phyloP scores from a whole-genome alignment of 2,797 vertebrate genomes.

The Coendou prehensilis region DNA sequence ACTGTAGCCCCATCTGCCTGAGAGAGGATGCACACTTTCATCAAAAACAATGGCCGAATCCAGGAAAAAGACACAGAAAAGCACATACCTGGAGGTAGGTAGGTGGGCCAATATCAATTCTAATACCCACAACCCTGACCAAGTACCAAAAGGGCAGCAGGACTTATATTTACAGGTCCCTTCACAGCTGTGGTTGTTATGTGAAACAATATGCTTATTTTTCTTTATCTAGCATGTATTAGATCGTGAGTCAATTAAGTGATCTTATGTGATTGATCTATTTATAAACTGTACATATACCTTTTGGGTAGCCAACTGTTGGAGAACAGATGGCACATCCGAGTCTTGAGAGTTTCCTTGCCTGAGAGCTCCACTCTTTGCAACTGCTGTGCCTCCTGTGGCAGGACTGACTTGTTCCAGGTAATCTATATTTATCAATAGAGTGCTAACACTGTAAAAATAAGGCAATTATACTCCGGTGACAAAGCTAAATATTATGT shows the following conservation, averaged over 20 bases:
- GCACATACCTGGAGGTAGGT: neutral
- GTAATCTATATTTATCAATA: slow-evolving; percentile 86
- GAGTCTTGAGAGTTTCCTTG: slow-evolving; percentile 62
- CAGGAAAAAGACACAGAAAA: neutral
- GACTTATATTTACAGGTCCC: neutral
- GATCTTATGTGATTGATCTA: neutral
- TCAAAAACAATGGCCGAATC: neutral
- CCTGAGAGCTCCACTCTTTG: slow-evolving; percentile 28
- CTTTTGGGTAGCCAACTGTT: neutral
- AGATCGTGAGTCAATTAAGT: slow-evolving; percentile 4
- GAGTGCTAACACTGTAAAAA: slow-evolving; percentile 84
- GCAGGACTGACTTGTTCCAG: slow-evolving; percentile 79
- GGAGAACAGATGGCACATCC: slow-evolving; percentile 44
- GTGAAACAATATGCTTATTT: slow-evolving; percentile 4
- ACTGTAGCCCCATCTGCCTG: neutral
- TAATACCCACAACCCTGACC: neutral
- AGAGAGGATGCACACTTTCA: neutral
- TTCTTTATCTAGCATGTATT: slow-evolving; percentile 37
- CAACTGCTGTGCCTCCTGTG: slow-evolving; percentile 62
- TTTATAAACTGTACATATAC: neutral
- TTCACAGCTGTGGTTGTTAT: neutral
- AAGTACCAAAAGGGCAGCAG: neutral
- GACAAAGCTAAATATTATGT: slow-evolving; percentile 90
- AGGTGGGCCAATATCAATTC: neutral
- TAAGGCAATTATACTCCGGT: slow-evolving; percentile 87